Conservation (phyloP, 92 coral and sea anemone genomes). For the Actinostola sp. region DNA sequence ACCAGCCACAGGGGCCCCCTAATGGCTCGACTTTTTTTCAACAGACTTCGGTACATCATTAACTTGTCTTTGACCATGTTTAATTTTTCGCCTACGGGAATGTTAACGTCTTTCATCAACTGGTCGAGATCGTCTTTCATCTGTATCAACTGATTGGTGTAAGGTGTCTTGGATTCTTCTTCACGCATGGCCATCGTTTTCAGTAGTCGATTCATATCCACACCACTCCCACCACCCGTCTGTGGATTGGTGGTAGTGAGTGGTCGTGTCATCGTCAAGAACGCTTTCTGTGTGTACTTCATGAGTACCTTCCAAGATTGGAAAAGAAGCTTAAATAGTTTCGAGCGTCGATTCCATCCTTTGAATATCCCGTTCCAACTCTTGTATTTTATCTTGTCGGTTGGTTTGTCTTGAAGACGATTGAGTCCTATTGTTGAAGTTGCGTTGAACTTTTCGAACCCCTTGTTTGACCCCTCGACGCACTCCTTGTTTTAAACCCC, state of each 20-base stretch:
- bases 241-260: neutral
- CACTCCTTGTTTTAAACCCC: neutral
- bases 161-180: neutral
- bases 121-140: neutral
- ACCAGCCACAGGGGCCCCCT: no score
- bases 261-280: neutral
- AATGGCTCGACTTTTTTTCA: no score
- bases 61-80: no score
- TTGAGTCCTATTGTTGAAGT: neutral
- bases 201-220: neutral
- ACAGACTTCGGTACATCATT: no score
- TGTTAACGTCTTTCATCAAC: neutral
- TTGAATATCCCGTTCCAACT: neutral
- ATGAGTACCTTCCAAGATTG: neutral
- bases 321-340: neutral
- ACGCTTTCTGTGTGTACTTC: slow-evolving; percentile 1
- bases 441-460: neutral
- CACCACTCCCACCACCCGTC: neutral
- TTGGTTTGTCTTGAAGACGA: neutral
- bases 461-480: neutral
- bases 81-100: no score
- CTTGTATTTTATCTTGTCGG: neutral
- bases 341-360: neutral
- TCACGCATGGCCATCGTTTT: neutral
- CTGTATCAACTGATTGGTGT: slow-evolving; percentile 3